phyloP scores from a whole-genome alignment of 2,888 invertebrate species.

The Lacanobia oleracea region DNA sequence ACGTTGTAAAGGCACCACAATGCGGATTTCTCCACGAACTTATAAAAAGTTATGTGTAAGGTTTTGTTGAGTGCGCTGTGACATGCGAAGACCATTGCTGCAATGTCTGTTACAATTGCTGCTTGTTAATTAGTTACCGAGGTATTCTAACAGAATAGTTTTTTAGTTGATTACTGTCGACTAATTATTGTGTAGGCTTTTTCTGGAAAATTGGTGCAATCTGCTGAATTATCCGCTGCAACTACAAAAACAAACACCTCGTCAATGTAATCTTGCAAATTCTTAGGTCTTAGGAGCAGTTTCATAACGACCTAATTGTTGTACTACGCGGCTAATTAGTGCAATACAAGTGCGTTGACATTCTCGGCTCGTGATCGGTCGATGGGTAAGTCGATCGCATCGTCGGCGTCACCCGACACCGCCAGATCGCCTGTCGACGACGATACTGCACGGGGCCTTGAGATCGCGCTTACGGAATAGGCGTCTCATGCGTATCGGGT shows the following conservation, averaged over 20 bases:
- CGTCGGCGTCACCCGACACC: slow-evolving; percentile 79
- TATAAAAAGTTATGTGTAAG: slow-evolving; percentile 77
- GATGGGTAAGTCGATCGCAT: slow-evolving; percentile 87
- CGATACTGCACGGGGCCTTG: slow-evolving; percentile 87
- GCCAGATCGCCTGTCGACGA: slow-evolving; percentile 80
- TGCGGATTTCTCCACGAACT: slow-evolving; percentile 81
- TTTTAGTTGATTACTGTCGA: slow-evolving; percentile 15
- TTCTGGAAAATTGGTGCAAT: slow-evolving; percentile 26
- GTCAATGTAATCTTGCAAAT: slow-evolving; percentile 13
- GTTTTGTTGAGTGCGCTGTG: slow-evolving; percentile 79
- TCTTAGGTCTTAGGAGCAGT: slow-evolving; percentile 29
- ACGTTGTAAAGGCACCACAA: slow-evolving; percentile 81
- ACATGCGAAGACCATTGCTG: slow-evolving; percentile 82
- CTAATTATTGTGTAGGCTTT: slow-evolving; percentile 16
- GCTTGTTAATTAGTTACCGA: slow-evolving; percentile 57
- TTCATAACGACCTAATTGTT: slow-evolving; percentile 63
- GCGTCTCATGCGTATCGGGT: slow-evolving; percentile 86
- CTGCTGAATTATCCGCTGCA: background rate
- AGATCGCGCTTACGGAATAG: slow-evolving; percentile 84
- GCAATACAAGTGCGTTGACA: slow-evolving; percentile 78
- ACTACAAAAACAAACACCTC: background rate
- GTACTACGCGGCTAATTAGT: slow-evolving; percentile 72
- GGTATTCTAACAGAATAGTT: slow-evolving; percentile 30
- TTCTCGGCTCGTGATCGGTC: slow-evolving; percentile 78
- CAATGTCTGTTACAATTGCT: slow-evolving; percentile 71